Base-by-base conservation (phyloP, 64 coral and sea anemone genomes). In the Actinia equina region DNA sequence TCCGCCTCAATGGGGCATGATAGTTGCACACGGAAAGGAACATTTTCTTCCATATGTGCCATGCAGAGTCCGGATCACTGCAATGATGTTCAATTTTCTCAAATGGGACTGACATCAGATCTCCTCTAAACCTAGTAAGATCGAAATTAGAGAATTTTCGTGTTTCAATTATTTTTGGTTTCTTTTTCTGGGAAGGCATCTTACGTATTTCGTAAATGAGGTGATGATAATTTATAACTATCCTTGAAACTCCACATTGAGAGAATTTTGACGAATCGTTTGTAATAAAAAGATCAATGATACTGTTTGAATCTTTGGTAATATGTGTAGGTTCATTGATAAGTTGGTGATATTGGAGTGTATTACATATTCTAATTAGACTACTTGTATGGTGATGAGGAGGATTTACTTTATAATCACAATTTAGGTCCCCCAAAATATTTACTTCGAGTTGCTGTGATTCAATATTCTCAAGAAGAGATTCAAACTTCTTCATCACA, bases 41-140 rank as follows among this genome's bases (percentile, higher is more conserved):
- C 14, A 59, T 59, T 59, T 51, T 18, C n/a, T 88, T 88, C 86
- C 56, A 88, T 41, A 77, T 43, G 4, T 18, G 4, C 71, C 86
- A 88, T 27, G 52, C 58, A 43, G 74, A n/a, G 6, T 80, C 74
- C 6, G 76, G 86, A 52, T 88, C 56, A 58, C n/a, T n/a, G n/a
- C n/a, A n/a, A n/a, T n/a, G n/a, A n/a, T n/a, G n/a, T 26, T 70
- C n/a, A 70, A 25, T 70, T 22, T n/a, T 6, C 12, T 71, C 6
- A 18, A 7, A 71, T n/a, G 65, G 65, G n/a, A 71, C 23, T n/a
- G n/a, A n/a, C 65, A 37, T 22, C 18, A 80, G 44, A 80, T 80
- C 43, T 80, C 4, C 42, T 80, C 15, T 17, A 80, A 46, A 46
- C 25, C 65, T 71, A 6, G 19, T 22, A 8, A 18, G 20, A 71